Evolutionary conservation across 2,888 invertebrate species (phyloP).

Genomic region (Trachelus troglodyta): DNA sequence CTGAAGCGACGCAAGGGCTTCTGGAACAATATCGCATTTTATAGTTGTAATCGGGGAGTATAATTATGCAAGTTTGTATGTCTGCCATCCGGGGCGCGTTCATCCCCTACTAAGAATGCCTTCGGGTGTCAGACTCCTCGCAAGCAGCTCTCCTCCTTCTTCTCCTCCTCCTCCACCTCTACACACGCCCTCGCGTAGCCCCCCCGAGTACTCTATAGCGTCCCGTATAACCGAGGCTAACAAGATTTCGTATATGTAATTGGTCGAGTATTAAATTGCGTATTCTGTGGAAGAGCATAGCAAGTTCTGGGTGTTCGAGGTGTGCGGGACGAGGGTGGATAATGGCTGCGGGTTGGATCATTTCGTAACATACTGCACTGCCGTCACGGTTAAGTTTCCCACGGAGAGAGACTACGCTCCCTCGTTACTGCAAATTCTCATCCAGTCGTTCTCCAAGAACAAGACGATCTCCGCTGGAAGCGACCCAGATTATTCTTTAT

Average conservation of each 20-base stretch:
- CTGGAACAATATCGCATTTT: conserved; percentile 63
- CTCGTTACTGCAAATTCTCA: neutral
- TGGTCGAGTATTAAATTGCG: conserved; percentile 67
- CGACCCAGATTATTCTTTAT: too few species aligned
- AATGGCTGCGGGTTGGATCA: conserved; percentile 61
- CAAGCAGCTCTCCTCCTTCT: conserved; percentile 32
- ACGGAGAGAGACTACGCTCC: conserved; percentile 17
- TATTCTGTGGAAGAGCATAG: conserved; percentile 51
- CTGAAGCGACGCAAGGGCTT: neutral
- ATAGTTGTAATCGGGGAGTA: conserved; percentile 63
- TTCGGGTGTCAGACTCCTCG: conserved; percentile 55
- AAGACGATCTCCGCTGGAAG: too few species aligned
- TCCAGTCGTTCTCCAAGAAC: too few species aligned
- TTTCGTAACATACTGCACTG: conserved; percentile 64
- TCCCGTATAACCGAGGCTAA: conserved; percentile 64
- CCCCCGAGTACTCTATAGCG: conserved; percentile 32
- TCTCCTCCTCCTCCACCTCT: conserved; percentile 25
- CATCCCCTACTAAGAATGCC: conserved; percentile 54
- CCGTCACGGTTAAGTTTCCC: conserved; percentile 47
- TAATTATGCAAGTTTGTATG: conserved; percentile 66
- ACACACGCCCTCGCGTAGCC: conserved; percentile 20
- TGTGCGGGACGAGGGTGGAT: conserved; percentile 31
- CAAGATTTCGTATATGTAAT: conserved; percentile 67
- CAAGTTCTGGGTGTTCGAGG: neutral
- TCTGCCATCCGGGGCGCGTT: conserved; percentile 34